A percentile compares a stretch with the other conserved stretches of the same genome.
These are phyloP conservation scores for Thalassoma bifasciatum DNA, from an alignment of 2,113 vertebrate genomes.

Conservation along the genomic window DNA sequence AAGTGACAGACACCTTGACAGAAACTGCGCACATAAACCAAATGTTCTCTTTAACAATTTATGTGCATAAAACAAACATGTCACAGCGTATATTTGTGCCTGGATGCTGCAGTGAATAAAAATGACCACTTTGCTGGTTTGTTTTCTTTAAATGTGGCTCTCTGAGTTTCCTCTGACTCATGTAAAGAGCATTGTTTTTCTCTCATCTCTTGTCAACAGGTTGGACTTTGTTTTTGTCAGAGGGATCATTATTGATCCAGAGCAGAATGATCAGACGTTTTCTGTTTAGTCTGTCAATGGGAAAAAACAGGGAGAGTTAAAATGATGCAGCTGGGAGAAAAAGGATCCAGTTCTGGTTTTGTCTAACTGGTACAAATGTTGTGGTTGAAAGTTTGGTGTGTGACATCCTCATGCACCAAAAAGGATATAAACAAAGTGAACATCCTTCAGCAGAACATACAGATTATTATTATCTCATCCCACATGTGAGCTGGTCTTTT, in stretches of 20 bases:
- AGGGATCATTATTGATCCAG: constrained; percentile 29
- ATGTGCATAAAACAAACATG: constrained; percentile 16
- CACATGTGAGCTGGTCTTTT: constrained; percentile 36
- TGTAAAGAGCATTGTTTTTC: neutral
- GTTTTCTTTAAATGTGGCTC: neutral
- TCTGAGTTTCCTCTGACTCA: neutral
- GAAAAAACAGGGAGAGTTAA: neutral
- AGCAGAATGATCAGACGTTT: neutral
- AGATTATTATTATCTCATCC: constrained; percentile 23
- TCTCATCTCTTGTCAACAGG: neutral
- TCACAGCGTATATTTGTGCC: neutral
- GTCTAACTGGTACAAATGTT: constrained; percentile 41
- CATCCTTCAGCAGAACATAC: neutral
- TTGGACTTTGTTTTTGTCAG: neutral
- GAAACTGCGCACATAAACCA: neutral
- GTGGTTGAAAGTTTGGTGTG: neutral
- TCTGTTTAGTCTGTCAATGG: neutral
- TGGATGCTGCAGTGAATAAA: neutral
- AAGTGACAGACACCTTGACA: constrained; percentile 9
- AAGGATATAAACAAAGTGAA: constrained; percentile 1
- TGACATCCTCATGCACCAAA: neutral
- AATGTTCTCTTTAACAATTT: constrained; percentile 18
- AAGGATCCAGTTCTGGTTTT: neutral
- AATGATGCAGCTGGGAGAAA: constrained; percentile 18
- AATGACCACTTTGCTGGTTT: neutral